Evolutionary conservation across 2,888 invertebrate genomes (phyloP).

Genomic region (Lacanobia oleracea): DNA sequence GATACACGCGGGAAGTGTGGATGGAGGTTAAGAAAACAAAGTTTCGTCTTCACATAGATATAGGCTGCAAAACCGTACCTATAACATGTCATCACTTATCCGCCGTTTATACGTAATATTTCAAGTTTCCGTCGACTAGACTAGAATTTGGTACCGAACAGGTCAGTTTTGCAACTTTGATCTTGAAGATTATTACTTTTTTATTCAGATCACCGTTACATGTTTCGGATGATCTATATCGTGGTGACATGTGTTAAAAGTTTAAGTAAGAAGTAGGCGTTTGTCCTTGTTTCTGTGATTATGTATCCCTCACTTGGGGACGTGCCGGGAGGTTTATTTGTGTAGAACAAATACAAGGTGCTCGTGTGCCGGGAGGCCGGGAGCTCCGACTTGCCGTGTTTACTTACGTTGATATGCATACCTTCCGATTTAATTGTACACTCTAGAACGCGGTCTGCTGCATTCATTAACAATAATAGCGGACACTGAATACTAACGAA

Average conservation of each 20-base stretch:
- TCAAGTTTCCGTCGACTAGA: slow-evolving; percentile 54
- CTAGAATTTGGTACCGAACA: slow-evolving; percentile 60
- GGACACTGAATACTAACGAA: slow-evolving; percentile 58
- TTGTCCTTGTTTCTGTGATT: slow-evolving; percentile 77
- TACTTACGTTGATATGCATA: slow-evolving; percentile 86
- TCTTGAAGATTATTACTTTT: slow-evolving; percentile 55
- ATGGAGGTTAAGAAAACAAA: slow-evolving; percentile 89
- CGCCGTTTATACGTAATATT: slow-evolving; percentile 55
- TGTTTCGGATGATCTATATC: background rate
- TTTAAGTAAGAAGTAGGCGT: slow-evolving; percentile 62
- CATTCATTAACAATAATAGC: slow-evolving; percentile 51
- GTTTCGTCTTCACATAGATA: slow-evolving; percentile 78
- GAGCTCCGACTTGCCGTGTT: slow-evolving; percentile 79
- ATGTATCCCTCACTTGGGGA: slow-evolving; percentile 78
- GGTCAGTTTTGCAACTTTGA: slow-evolving; percentile 63
- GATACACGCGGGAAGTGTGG: slow-evolving; percentile 78
- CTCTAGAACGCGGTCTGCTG: slow-evolving; percentile 59
- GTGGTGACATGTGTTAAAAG: slow-evolving; percentile 17
- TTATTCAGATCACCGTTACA: slow-evolving; percentile 9
- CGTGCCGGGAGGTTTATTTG: slow-evolving; percentile 84
- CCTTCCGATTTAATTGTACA: slow-evolving; percentile 76
- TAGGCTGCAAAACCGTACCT: slow-evolving; percentile 74
- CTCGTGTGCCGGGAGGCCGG: slow-evolving; percentile 80
- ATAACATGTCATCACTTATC: slow-evolving; percentile 66
- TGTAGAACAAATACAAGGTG: slow-evolving; percentile 83